phyloP scores from a whole-genome alignment of 2,113 vertebrate genomes.

The Callipepla californica region DNA sequence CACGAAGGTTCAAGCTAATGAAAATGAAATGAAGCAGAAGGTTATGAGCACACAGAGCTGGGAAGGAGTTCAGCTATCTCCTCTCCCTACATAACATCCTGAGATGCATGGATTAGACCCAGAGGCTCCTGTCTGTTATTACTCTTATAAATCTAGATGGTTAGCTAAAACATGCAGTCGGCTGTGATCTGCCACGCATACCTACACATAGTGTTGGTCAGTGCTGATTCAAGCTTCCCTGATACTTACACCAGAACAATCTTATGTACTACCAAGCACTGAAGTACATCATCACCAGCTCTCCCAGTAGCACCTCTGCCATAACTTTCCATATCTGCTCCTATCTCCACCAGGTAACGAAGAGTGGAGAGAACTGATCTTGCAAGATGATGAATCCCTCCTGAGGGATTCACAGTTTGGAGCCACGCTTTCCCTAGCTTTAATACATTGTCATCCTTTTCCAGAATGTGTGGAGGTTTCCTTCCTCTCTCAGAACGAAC shows the following conservation, averaged over 20 bases:
- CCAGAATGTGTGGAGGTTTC: not conserved
- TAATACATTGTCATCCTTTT: not conserved
- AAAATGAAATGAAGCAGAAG: constrained; percentile 8
- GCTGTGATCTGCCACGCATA: not conserved
- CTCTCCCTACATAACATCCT: not conserved
- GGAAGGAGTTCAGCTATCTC: not conserved
- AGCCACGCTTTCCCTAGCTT: not conserved
- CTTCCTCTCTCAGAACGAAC: not conserved
- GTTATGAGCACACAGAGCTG: not conserved
- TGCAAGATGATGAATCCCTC: not conserved
- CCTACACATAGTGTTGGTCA: not conserved
- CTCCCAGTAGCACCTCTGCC: not conserved
- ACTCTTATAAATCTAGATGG: not conserved
- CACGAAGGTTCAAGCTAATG: not conserved
- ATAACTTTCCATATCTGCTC: not conserved
- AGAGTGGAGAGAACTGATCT: not conserved
- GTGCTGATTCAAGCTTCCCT: not conserved
- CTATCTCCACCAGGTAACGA: not conserved
- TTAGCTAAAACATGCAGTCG: not conserved
- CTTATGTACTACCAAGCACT: accelerated
- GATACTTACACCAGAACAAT: not conserved
- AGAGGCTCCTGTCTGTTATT: not conserved
- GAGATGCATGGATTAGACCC: not conserved
- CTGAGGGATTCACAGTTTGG: not conserved
- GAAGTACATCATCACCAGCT: not conserved